phyloP scores from a whole-genome alignment of 2,888 invertebrate genomes.

The Nemurella pictetii region DNA sequence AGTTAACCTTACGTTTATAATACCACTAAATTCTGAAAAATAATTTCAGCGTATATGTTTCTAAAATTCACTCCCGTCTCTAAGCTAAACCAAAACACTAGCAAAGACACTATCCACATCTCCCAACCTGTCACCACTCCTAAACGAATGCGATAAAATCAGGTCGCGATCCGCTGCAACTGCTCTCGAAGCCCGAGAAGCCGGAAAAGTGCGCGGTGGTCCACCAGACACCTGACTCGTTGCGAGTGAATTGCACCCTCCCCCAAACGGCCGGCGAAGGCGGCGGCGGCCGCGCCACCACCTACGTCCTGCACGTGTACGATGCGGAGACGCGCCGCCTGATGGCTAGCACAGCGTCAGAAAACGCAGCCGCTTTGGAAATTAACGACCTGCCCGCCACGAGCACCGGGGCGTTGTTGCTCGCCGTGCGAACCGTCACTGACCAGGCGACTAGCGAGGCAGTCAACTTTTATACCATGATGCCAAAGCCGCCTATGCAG shows the following conservation, averaged over 20 bases:
- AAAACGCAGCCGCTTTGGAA: slow-evolving; percentile 54
- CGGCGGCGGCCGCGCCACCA: slow-evolving; percentile 49
- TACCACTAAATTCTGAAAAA: too few relatives aligned
- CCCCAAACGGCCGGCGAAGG: neutral
- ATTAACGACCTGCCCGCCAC: slow-evolving; percentile 53
- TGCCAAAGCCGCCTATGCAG: slow-evolving; percentile 33
- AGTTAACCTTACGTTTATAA: too few relatives aligned
- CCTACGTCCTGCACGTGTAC: slow-evolving; percentile 59
- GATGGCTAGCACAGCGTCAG: slow-evolving; percentile 57
- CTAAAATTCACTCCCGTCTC: too few relatives aligned
- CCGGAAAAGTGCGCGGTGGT: slow-evolving; percentile 59
- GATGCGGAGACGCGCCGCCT: slow-evolving; percentile 57
- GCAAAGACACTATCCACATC: too few relatives aligned
- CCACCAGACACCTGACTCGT: slow-evolving; percentile 53
- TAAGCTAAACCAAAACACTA: too few relatives aligned
- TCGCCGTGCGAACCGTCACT: slow-evolving; percentile 58
- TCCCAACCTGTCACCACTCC: too few relatives aligned
- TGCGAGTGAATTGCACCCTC: slow-evolving; percentile 54
- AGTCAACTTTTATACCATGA: slow-evolving; percentile 38
- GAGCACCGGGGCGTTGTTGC: slow-evolving; percentile 52
- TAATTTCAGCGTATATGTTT: too few relatives aligned
- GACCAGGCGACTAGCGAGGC: slow-evolving; percentile 58
- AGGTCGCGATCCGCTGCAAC: slow-evolving; percentile 21
- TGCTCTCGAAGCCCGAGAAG: slow-evolving; percentile 49
- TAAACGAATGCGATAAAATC: neutral